Base-by-base conservation (phyloP, 2,888 invertebrate species). In the Drosophila acutilabella region DNA sequence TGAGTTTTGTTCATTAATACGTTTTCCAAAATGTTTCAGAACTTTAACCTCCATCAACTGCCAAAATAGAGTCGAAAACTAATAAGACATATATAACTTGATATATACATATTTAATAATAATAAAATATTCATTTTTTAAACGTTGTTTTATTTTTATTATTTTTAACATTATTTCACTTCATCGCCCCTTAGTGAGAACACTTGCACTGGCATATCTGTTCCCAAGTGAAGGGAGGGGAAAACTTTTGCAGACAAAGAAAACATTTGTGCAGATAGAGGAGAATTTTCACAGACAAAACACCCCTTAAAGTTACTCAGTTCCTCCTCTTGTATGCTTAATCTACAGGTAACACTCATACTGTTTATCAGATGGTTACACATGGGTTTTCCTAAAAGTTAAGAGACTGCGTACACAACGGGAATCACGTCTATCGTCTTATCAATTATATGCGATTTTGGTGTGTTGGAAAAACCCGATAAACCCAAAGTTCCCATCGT, bases 391-490 rank as follows among this genome's bases (percentile, higher is more conserved):
- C 20, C 44, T 36, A 13, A 41, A 20, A n/a, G 36, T 33, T n/a
- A 14, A 10, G 40, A 42, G 16, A 38, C 54, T 42, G 8, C 23
- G 11, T 5, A 23, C 20, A 33, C 18, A 18, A 11, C n/a, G 11
- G 30, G 33, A 20, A 10, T 44, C 18, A 54, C 18, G 18, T 40
- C 23, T 18, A 40, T 26, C 13, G 16, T 16, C 40, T 58, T 48
- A 58, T 58, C 48, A 36, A 38, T 23, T 10, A 38, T 38, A 11
- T 23, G 14, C 14, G 23, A 20, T 50, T 42, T 64, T 26, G 33
- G 48, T 4, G 47, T 23, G 33, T 36, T 13, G 38, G 45, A 23
- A 45, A 38, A 48, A 18, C 57, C 38, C 26, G 13, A 3, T 26
- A 23, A 47, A 13, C n/a, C 2, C 4, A 50, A 33, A 50, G 13